A percentile compares a stretch with the other conserved stretches of the same genome.
phyloP scores from a whole-genome alignment of 2,888 invertebrate genomes.

The Sminthurinus aureus region DNA sequence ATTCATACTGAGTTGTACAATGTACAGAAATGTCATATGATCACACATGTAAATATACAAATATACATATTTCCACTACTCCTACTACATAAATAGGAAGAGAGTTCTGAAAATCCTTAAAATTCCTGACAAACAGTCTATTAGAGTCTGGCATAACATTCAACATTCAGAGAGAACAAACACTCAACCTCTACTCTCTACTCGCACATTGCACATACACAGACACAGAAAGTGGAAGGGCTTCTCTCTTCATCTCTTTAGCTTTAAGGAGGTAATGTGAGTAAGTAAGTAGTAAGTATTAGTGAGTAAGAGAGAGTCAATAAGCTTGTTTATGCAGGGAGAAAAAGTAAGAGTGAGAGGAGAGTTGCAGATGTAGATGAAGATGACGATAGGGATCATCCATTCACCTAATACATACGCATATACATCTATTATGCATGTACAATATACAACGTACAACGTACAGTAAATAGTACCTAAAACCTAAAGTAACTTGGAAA shows the following conservation, averaged over 20 bases:
- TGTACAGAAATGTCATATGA: not conserved
- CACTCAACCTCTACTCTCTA: no score
- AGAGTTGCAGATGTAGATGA: not conserved
- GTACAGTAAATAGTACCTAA: no score
- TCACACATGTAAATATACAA: not conserved
- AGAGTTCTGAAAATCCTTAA: not conserved
- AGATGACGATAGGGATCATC: not conserved
- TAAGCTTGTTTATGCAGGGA: not conserved
- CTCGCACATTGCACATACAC: no score
- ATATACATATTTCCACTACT: not conserved
- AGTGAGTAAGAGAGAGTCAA: no score
- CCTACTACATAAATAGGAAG: no score
- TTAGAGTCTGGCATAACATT: not conserved
- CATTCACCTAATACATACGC: no score
- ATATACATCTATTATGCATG: not conserved
- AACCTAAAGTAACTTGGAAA: no score
- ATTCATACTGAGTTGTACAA: not conserved
- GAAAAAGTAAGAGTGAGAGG: not conserved
- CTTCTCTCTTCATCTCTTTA: not conserved
- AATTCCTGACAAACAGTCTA: not conserved
- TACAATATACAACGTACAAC: no score
- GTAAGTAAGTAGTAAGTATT: no score
- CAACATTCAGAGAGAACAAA: not conserved
- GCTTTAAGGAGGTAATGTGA: not conserved
- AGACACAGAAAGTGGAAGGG: not conserved